phyloP scores from a whole-genome alignment of 1,140 invertebrate genomes.

The Sarcophaga bullata region DNA sequence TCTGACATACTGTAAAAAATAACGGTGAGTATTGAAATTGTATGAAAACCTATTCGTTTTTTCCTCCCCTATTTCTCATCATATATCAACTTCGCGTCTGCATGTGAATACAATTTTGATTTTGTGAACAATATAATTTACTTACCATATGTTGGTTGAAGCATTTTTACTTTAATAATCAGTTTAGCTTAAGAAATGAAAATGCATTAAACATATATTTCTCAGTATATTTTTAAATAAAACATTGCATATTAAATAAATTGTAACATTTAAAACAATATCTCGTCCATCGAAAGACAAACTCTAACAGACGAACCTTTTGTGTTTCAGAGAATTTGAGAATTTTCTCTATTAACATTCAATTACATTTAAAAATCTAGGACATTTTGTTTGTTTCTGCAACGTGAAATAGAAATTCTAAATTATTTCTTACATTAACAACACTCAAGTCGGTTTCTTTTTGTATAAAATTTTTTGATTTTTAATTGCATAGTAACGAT shows the following conservation, averaged over 20 bases:
- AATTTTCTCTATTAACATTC: background rate
- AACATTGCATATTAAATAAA: slow-evolving; percentile 36
- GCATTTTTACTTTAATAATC: background rate
- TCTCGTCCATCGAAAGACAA: background rate
- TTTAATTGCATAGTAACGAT: background rate
- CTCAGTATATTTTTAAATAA: slow-evolving; percentile 29
- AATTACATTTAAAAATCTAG: slow-evolving; percentile 10
- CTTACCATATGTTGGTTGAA: too few relatives aligned
- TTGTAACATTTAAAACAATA: slow-evolving; percentile 34
- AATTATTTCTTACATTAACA: background rate
- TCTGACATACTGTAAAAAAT: too few relatives aligned
- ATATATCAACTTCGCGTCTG: too few relatives aligned
- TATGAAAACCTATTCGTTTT: too few relatives aligned
- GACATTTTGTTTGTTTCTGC: background rate
- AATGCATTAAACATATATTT: slow-evolving; percentile 3
- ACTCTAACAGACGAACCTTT: slow-evolving; percentile 24
- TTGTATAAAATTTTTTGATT: background rate
- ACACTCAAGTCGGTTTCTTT: background rate
- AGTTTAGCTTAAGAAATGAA: background rate
- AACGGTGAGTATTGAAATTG: too few relatives aligned
- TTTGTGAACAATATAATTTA: too few relatives aligned
- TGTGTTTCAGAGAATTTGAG: background rate
- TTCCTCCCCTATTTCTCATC: too few relatives aligned
- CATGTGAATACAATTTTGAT: too few relatives aligned
- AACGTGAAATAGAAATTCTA: too few relatives aligned